These are phyloP conservation scores for Trogon surrucura DNA, from an alignment of 2,113 vertebrate species.

Conservation along the genomic window DNA sequence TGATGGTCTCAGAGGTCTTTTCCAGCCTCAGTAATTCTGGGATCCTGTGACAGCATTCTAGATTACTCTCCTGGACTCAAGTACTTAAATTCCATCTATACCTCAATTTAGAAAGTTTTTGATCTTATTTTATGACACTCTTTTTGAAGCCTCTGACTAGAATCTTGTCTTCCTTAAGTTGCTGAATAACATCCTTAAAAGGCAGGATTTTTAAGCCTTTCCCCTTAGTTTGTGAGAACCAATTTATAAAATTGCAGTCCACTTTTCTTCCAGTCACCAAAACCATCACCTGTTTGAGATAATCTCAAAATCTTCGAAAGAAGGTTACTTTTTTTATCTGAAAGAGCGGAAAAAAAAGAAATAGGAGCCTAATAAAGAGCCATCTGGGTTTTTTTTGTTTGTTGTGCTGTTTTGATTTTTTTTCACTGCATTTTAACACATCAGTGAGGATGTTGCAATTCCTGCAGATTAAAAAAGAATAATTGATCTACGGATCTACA, in stretches of 20 bases:
- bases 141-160: background rate
- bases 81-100: background rate
- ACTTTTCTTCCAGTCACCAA: background rate
- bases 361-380: rapidly evolving
- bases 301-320: background rate
- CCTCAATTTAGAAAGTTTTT: background rate
- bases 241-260: background rate
- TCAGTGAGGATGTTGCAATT: background rate
- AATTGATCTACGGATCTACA: background rate
- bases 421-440: background rate
- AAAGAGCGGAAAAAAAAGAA: background rate
- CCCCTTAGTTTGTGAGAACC: background rate
- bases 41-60: background rate
- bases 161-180: background rate
- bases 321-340: background rate
- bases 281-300: background rate
- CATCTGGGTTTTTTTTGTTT: background rate
- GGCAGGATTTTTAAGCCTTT: background rate
- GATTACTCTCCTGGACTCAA: background rate
- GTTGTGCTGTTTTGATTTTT: background rate
- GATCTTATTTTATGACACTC: background rate
- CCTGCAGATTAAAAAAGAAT: background rate
- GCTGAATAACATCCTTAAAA: background rate
- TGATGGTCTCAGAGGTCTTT: too few species aligned
- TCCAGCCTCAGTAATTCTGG: too few species aligned